A percentile compares a stretch with the other conserved stretches of the same genome.
Conservation (phyloP, 1,140 invertebrate species). For the Solen grandis region DNA sequence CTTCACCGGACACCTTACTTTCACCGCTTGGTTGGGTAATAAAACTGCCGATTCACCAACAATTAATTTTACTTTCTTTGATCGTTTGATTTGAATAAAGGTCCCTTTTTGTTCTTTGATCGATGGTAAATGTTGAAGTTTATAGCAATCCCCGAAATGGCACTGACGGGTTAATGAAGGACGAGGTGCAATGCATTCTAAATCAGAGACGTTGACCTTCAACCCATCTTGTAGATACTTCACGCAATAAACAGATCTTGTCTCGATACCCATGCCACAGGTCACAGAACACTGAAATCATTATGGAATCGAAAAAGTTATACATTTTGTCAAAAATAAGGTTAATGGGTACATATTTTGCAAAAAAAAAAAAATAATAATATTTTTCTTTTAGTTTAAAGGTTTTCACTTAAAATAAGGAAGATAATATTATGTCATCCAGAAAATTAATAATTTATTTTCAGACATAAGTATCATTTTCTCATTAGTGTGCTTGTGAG, state of each 20-base stretch:
- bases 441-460: too few relatives aligned
- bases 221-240: slow-evolving; percentile 81
- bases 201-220: slow-evolving; percentile 57
- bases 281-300: slow-evolving; percentile 84
- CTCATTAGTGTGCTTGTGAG: too few relatives aligned
- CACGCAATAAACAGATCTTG: slow-evolving; percentile 89
- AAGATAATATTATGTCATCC: too few relatives aligned
- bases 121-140: slow-evolving; percentile 48
- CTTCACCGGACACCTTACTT: slow-evolving; percentile 64
- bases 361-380: too few relatives aligned
- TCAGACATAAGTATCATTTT: too few relatives aligned
- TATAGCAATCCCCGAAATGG: slow-evolving; percentile 54
- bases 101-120: slow-evolving; percentile 64
- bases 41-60: slow-evolving; percentile 61
- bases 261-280: slow-evolving; percentile 85
- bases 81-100: slow-evolving; percentile 64
- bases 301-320: too few relatives aligned
- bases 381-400: too few relatives aligned
- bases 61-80: slow-evolving; percentile 53
- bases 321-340: too few relatives aligned
- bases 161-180: slow-evolving; percentile 54
- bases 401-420: too few relatives aligned
- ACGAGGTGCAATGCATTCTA: slow-evolving; percentile 52
- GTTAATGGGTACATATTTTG: too few relatives aligned
- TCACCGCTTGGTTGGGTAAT: slow-evolving; percentile 62